Conservation (phyloP, 2,888 invertebrate species). For the Argynnis bischoffii region DNA sequence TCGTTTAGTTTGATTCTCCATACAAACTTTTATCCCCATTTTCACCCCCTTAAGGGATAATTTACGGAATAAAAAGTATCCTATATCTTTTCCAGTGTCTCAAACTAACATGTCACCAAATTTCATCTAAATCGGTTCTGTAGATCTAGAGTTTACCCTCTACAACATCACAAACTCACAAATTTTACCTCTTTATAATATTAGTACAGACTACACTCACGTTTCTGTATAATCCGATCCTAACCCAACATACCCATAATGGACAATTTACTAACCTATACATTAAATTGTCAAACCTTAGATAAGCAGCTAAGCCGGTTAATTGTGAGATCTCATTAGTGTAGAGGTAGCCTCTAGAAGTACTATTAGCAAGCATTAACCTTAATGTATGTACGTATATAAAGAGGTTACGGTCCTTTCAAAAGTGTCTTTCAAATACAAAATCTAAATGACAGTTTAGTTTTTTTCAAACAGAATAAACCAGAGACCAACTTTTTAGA, state of each 20-base stretch:
- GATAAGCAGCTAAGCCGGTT: slow-evolving; percentile 19
- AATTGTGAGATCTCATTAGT: slow-evolving; percentile 22
- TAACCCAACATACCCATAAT: neutral
- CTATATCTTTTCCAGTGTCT: too few relatives aligned
- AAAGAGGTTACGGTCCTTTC: neutral
- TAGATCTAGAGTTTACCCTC: too few relatives aligned
- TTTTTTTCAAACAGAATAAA: too few relatives aligned
- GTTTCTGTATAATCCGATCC: neutral
- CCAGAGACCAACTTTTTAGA: too few relatives aligned
- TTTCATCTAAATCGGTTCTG: too few relatives aligned
- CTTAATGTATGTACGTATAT: slow-evolving; percentile 11
- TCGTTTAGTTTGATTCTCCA: too few relatives aligned
- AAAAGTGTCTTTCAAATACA: neutral
- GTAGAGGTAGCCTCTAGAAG: slow-evolving; percentile 6
- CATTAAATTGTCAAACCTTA: slow-evolving; percentile 19
- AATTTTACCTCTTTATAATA: too few relatives aligned
- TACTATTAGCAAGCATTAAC: slow-evolving; percentile 5
- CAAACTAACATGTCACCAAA: too few relatives aligned
- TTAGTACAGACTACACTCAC: neutral
- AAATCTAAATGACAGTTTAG: neutral
- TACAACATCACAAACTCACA: too few relatives aligned
- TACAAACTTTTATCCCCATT: too few relatives aligned
- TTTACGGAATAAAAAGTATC: too few relatives aligned
- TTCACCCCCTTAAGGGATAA: too few relatives aligned
- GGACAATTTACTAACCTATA: slow-evolving; percentile 13